Base-by-base conservation (phyloP, 2,113 vertebrate genomes). In the Puma concolor region DNA sequence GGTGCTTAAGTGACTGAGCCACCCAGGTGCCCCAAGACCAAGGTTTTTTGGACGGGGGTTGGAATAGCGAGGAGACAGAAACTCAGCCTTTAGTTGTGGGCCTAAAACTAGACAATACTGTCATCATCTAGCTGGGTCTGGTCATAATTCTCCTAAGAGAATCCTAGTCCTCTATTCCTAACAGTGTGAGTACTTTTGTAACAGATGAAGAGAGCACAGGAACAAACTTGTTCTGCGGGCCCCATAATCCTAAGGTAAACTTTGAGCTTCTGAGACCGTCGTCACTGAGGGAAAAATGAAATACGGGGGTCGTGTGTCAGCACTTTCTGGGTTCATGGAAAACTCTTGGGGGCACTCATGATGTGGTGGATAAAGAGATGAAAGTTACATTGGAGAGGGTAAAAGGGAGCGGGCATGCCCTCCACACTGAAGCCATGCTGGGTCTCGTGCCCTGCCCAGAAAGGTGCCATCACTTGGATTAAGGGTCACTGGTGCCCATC, bases 161-260 rank as follows among this genome's bases (percentile, higher is more conserved):
- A 12, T 25, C 38, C 21, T 72, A 72, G 31, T 57, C n/a, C 3
- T 57, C 33, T n/a, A 1, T 7, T 57, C 54, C 8, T 60, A 16
- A n/a, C 66, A 52, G 36, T 5, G 44, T 86, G 64, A 27, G 11
- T 8, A n/a, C 16, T 10, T 92, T 67, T 4, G 25, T 71, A 36
- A 17, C 21, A 52, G 84, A 27, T 38, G 33, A 64, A 52, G 31
- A n/a, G 12, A 31, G 31, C 19, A 60, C 38, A 23, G 8, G 38
- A 52, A 6, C 17, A 48, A 10, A 2, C 1, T 19, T 11, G 0
- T 85, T 19, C 23, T 48, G 17, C 17, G 13, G 33, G 5, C 2
- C 5, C 33, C 14, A 17, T 15, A 63, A 36, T 60, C 6, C 21
- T 19, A 4, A 83, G 44, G n/a, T 33, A 74, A 36, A 14, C 2